Evolutionary conservation across 2,113 vertebrate species (phyloP), one percentile per base, ranked within the genome.

Genomic region (Lutjanus erythropterus): DNA sequence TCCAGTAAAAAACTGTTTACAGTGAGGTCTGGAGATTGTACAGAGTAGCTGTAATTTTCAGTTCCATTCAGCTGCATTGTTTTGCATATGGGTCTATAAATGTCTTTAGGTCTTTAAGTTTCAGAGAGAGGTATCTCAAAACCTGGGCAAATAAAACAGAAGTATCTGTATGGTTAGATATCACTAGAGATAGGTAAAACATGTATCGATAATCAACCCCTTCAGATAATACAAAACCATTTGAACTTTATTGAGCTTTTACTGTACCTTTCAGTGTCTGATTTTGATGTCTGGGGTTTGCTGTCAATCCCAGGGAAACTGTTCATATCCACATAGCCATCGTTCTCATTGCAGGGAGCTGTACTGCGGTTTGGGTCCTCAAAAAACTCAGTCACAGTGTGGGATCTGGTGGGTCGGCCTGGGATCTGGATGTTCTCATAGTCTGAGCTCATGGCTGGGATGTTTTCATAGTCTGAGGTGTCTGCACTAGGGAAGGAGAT

Each of bases 291-390:
- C 90, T 92, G 96, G 39, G 91, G 92, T 84, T 96, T 98, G 94
- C 90, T 96, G 78, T 99, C 98, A 78, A 99, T 97, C 74, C 96
- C 95, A 16, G 94, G 94, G 89, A 99, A 99, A 93, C 97, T 99
- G 94, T 98, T 99, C 98, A 99, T 99, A 94, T 99, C 98, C 92
- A 99, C 98, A 68, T 99, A 99, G 78, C 98, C 98, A 0, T 99
- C 98, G 0, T 97, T 99, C 78, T 99, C 98, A 46, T 97, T 98
- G 15, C 95, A 96, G 21, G 95, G 81, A 60, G 93, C 92, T 59
- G 96, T 81, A 49, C 94, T 94, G 74, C 96, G 93, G 86, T 94
- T 96, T 70, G 96, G 95, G 83, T 98, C 97, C 71, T 98, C 98
- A 86, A 99, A 99, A 89, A 99, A 97, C 88, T 97, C 97, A 0